These are phyloP conservation scores for Laothoe populi DNA, from an alignment of 2,888 invertebrate species.

Conservation along the genomic window DNA sequence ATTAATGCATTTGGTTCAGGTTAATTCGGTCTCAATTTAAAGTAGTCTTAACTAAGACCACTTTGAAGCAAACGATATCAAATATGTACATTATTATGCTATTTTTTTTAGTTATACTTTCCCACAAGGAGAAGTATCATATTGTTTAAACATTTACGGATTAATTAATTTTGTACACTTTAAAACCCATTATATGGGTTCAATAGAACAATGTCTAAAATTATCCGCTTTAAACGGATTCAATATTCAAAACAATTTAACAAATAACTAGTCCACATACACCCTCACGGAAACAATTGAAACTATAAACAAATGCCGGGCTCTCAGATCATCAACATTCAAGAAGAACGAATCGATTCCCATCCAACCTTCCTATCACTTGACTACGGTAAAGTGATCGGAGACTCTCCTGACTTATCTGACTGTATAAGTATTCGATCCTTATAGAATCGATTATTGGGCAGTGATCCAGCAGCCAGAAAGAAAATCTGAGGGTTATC, in stretches of 20 bases:
- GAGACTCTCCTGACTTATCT: no score
- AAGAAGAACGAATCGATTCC: background rate
- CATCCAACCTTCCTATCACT: background rate
- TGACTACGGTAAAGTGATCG: no score
- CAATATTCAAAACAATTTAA: background rate
- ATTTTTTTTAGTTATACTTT: no score
- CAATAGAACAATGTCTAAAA: background rate
- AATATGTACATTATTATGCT: no score
- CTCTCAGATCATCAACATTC: background rate
- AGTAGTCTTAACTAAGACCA: no score
- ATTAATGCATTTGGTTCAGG: conserved; percentile 12
- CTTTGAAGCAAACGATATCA: no score
- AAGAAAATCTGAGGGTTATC: background rate
- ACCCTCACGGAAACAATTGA: conserved; percentile 2
- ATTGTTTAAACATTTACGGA: background rate
- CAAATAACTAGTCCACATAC: conserved; percentile 2
- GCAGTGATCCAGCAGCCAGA: background rate
- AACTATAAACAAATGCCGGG: background rate
- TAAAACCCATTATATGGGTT: background rate
- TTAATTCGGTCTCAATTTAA: no score
- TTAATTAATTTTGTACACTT: background rate
- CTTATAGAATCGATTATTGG: background rate
- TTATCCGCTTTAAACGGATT: background rate
- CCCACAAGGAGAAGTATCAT: no score
- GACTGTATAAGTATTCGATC: background rate